phyloP scores from a whole-genome alignment of 2,797 vertebrate genomes.

The Sandelia bainsii region DNA sequence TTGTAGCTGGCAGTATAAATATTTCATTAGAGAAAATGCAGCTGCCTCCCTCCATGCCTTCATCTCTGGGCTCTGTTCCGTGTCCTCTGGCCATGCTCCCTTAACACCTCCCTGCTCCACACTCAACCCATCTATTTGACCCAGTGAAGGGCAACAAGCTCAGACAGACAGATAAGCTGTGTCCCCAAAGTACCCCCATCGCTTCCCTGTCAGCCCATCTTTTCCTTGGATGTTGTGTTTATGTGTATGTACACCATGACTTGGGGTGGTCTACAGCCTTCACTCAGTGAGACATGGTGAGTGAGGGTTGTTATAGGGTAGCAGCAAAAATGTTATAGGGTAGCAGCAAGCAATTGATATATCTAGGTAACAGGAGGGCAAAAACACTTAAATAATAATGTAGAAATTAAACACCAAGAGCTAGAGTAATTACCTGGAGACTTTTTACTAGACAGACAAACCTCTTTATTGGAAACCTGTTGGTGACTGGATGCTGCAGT shows the following conservation, averaged over 20 bases:
- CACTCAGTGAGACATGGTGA: conserved; percentile 25
- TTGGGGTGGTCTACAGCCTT: conserved; percentile 39
- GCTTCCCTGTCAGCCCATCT: conserved; percentile 25
- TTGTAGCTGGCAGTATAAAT: conserved; percentile 56
- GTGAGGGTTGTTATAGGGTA: not conserved
- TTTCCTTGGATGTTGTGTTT: conserved; percentile 22
- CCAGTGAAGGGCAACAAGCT: conserved; percentile 60
- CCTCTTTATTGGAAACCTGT: too few relatives aligned
- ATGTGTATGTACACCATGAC: conserved; percentile 14
- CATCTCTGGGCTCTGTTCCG: conserved; percentile 47
- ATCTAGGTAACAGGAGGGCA: too few relatives aligned
- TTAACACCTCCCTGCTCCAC: conserved; percentile 44
- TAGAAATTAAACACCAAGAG: too few relatives aligned
- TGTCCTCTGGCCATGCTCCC: conserved; percentile 56
- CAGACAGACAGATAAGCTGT: conserved; percentile 51
- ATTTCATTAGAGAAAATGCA: conserved; percentile 71
- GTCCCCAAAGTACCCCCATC: conserved; percentile 38
- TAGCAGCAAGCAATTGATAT: too few relatives aligned
- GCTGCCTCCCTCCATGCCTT: conserved; percentile 44
- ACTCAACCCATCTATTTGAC: conserved; percentile 57
- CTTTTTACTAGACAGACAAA: too few relatives aligned
- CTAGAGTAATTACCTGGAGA: too few relatives aligned
- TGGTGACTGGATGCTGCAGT: too few relatives aligned
- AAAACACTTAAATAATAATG: too few relatives aligned
- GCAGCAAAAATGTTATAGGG: too few relatives aligned